Evolutionary conservation across 1,140 invertebrate genomes (phyloP).

Genomic region (Glossosoma conforme): DNA sequence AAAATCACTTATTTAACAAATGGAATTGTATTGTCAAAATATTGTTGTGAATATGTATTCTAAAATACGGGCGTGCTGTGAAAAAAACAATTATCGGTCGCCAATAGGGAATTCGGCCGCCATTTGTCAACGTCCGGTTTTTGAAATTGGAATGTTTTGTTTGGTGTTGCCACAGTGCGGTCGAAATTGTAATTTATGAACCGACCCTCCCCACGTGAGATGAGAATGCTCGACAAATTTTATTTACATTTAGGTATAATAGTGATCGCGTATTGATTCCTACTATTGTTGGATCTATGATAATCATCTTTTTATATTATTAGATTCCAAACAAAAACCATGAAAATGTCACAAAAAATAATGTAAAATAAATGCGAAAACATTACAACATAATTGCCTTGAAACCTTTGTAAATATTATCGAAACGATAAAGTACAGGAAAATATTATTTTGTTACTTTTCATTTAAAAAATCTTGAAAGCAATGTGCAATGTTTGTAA

Average conservation of each 20-base stretch:
- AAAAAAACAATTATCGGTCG: constrained; percentile 13
- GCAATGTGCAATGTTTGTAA: too few species aligned
- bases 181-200: not conserved
- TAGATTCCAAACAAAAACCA: not conserved
- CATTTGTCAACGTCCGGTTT: constrained; percentile 27
- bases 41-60: not conserved
- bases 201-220: too few species aligned
- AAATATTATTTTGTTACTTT: too few species aligned
- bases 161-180: constrained; percentile 1
- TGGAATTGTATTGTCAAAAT: constrained; percentile 5
- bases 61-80: not conserved
- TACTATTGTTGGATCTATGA: not conserved
- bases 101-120: constrained; percentile 22
- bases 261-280: not conserved
- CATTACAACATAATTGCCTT: too few species aligned
- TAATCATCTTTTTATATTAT: constrained; percentile 1
- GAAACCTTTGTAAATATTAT: too few species aligned
- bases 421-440: too few species aligned
- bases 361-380: too few species aligned
- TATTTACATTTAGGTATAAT: too few species aligned
- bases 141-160: constrained; percentile 17
- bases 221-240: too few species aligned
- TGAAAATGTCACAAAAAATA: too few species aligned
- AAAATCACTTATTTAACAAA: not conserved
- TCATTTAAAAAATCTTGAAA: too few species aligned